Evolutionary conservation across 2,888 invertebrate species (phyloP).

Genomic region (Caradrina clavipalpis): DNA sequence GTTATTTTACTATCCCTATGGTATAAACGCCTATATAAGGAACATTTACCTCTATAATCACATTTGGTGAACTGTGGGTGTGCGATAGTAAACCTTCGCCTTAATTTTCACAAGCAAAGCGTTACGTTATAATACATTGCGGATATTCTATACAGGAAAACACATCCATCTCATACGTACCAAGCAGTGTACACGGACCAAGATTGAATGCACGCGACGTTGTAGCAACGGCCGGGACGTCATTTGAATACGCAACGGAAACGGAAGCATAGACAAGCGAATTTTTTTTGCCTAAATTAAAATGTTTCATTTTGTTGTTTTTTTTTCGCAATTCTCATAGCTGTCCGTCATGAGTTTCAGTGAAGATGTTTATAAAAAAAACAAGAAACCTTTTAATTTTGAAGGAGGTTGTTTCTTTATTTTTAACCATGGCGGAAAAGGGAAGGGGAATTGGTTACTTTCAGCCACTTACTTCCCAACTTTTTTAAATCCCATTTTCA

Average conservation of each 20-base stretch:
- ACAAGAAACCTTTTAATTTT: slow-evolving; percentile 10
- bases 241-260: slow-evolving; percentile 74
- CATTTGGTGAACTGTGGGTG: slow-evolving; percentile 27
- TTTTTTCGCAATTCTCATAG: slow-evolving; percentile 33
- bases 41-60: slow-evolving; percentile 31
- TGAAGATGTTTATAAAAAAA: slow-evolving; percentile 14
- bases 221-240: slow-evolving; percentile 41
- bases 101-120: slow-evolving; percentile 30
- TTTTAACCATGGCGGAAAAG: slow-evolving; percentile 1
- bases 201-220: slow-evolving; percentile 51
- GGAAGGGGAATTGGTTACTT: neutral
- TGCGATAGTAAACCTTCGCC: slow-evolving; percentile 32
- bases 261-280: slow-evolving; percentile 66
- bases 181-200: slow-evolving; percentile 18
- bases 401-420: slow-evolving; percentile 5
- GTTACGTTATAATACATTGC: slow-evolving; percentile 25
- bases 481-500: slow-evolving; percentile 1
- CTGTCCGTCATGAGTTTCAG: slow-evolving; percentile 3
- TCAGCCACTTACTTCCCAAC: neutral
- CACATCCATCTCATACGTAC: neutral
- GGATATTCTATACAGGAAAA: neutral
- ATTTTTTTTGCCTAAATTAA: slow-evolving; percentile 70
- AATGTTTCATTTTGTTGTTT: slow-evolving; percentile 54
- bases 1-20: neutral
- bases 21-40: neutral